Conservation (phyloP, 2,113 vertebrate species). For the Prochilodus magdalenae region DNA sequence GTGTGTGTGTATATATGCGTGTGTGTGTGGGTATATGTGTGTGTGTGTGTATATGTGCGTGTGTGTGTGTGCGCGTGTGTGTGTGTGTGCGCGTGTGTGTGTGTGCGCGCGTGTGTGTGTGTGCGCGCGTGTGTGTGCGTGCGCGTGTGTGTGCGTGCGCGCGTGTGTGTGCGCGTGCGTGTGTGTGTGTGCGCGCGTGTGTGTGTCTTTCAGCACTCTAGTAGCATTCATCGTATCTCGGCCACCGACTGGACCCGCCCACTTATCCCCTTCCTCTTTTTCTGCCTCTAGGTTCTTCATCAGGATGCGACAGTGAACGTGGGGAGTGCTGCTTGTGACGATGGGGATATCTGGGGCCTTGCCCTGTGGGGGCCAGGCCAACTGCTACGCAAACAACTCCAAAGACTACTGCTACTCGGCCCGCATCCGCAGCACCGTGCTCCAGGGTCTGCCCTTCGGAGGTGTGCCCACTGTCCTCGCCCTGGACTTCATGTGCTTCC, state of each 20-base stretch:
- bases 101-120: too few species aligned
- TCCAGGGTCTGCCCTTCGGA: slow-evolving; percentile 95
- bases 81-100: too few species aligned
- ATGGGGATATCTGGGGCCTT: slow-evolving; percentile 76
- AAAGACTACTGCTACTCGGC: slow-evolving; percentile 96
- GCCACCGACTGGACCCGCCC: not conserved
- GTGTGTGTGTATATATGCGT: too few species aligned
- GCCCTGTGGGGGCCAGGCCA: slow-evolving; percentile 70
- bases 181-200: too few species aligned
- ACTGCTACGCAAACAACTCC: slow-evolving; percentile 77
- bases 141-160: too few species aligned
- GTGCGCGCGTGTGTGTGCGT: too few species aligned
- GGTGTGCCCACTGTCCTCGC: slow-evolving; percentile 96
- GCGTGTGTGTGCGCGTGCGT: too few species aligned
- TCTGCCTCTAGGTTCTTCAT: slow-evolving; percentile 35
- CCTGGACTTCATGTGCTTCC: slow-evolving; percentile 98
- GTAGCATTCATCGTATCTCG: too few species aligned
- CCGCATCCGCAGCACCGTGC: slow-evolving; percentile 94
- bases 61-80: too few species aligned
- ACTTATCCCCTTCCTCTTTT: not conserved
- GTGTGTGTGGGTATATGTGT: too few species aligned
- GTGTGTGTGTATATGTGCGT: too few species aligned
- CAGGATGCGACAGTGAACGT: slow-evolving; percentile 86
- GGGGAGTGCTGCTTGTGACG: slow-evolving; percentile 73
- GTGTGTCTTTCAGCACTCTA: too few species aligned